Evolutionary conservation across 2,888 invertebrate genomes (phyloP).

Genomic region (Incurvaria masculella): DNA sequence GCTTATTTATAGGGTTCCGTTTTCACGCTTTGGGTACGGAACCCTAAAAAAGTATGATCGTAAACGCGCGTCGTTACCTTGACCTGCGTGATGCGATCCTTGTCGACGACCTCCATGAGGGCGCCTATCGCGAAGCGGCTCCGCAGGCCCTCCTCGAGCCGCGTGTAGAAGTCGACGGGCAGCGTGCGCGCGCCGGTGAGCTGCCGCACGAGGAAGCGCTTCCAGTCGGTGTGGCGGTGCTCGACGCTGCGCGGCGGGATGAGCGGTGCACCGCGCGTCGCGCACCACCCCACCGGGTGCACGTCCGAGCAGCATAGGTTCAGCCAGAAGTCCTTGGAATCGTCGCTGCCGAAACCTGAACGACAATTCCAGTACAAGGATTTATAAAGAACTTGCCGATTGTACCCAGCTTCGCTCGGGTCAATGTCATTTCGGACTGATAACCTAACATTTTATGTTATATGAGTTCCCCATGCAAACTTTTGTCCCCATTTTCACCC

Average conservation of each 20-base stretch:
- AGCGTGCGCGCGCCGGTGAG: conserved; percentile 94
- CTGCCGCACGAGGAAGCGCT: conserved; percentile 87
- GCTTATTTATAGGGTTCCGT: no score
- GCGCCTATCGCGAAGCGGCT: conserved; percentile 81
- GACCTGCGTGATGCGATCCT: conserved; percentile 91
- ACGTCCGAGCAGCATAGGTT: conserved; percentile 91
- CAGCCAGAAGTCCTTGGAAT: conserved; percentile 94
- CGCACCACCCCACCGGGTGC: conserved; percentile 99
- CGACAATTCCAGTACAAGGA: no score
- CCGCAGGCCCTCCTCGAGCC: conserved; percentile 79
- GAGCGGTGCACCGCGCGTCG: conserved; percentile 89
- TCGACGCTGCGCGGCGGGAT: conserved; percentile 93
- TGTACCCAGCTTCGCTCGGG: no score
- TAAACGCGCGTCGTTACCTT: conserved; percentile 40
- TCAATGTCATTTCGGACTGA: no score
- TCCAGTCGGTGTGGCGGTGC: conserved; percentile 94
- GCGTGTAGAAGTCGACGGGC: conserved; percentile 88
- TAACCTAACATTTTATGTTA: no score
- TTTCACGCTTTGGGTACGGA: no score
- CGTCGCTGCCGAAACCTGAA: conserved; percentile 75
- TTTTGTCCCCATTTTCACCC: no score
- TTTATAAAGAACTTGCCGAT: no score
- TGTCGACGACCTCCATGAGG: conserved; percentile 92
- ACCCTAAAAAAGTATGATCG: no score
- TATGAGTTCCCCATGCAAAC: no score